A percentile compares a stretch with the other conserved stretches of the same genome.
Evolutionary conservation across 2,888 invertebrate species (phyloP).

Genomic region (Fragum sueziense): DNA sequence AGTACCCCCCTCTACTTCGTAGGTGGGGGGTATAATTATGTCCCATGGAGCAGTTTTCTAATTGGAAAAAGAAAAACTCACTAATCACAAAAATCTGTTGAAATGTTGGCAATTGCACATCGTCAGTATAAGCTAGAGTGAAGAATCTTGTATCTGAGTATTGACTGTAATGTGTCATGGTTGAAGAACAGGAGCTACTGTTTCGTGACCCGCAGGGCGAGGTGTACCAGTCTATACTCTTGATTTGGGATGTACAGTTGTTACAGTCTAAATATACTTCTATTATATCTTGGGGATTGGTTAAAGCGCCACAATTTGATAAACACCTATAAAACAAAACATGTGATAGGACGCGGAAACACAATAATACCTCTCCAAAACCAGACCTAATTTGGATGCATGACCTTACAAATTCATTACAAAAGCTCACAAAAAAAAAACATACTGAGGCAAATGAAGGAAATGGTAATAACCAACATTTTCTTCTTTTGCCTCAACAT

Average conservation of each 20-base stretch:
- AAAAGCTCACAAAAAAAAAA: too few species aligned
- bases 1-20: too few species aligned
- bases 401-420: too few species aligned
- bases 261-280: constrained; percentile 7
- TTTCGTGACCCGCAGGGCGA: background rate
- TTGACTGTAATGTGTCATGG: background rate
- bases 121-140: background rate
- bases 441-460: too few species aligned
- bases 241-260: background rate
- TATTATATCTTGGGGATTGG: constrained; percentile 1
- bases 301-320: constrained; percentile 6
- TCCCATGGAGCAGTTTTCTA: too few species aligned
- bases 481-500: too few species aligned
- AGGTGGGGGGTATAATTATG: too few species aligned
- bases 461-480: too few species aligned
- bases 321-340: constrained; percentile 30
- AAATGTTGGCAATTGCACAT: background rate
- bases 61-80: too few species aligned
- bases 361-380: too few species aligned
- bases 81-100: constrained; percentile 1
- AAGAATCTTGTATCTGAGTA: background rate
- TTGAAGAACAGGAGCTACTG: background rate
- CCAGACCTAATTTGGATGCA: too few species aligned
- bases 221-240: background rate
- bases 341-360: too few species aligned